phyloP scores from a whole-genome alignment of 2,797 vertebrate species.

The Myiotriccus ornatus region DNA sequence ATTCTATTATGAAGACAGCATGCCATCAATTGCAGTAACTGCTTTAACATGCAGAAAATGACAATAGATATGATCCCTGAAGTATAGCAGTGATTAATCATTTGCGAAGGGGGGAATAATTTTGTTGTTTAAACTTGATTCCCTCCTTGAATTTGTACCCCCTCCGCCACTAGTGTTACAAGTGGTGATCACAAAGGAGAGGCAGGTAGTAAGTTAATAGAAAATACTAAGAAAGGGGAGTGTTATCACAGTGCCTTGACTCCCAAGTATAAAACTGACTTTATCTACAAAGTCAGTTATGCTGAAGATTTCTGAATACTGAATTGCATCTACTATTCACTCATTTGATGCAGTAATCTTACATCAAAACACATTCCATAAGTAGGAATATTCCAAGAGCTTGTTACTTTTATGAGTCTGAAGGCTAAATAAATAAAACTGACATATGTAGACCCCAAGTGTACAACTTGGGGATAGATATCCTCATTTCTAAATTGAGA shows the following conservation, averaged over 20 bases:
- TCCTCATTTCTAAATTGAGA: background rate
- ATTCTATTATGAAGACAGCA: background rate
- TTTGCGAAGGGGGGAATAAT: background rate
- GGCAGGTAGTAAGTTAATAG: background rate
- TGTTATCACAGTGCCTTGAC: background rate
- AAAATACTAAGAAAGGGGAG: background rate
- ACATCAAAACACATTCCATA: background rate
- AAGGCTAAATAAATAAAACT: background rate
- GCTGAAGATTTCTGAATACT: background rate
- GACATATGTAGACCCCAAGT: background rate
- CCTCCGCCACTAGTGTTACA: background rate
- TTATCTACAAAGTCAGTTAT: background rate
- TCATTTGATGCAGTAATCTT: background rate
- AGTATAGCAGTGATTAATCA: background rate
- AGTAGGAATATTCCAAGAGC: background rate
- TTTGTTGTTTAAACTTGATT: background rate
- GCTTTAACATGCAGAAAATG: constrained; percentile 25
- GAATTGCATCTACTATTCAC: background rate
- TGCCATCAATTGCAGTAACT: constrained; percentile 10
- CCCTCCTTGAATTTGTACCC: background rate
- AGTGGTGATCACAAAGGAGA: background rate
- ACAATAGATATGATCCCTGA: background rate
- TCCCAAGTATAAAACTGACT: background rate
- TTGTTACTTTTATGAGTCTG: background rate
- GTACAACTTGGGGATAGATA: background rate